phyloP scores from a whole-genome alignment of 2,113 vertebrate species.

The Romanogobio albipinnatus region DNA sequence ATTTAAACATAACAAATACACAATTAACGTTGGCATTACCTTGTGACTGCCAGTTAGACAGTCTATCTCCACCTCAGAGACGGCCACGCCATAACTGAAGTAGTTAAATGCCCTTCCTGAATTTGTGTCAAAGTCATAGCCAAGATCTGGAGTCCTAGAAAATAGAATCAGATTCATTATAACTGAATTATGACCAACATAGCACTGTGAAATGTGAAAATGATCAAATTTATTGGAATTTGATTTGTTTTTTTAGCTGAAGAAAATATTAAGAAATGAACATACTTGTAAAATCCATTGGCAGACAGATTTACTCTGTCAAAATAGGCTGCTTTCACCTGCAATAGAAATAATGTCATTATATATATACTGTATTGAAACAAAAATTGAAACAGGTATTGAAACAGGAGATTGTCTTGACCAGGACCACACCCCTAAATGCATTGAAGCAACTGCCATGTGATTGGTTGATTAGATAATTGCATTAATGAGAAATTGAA shows the following conservation, averaged over 20 bases:
- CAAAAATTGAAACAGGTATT: too few species aligned
- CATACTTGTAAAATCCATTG: conserved; percentile 93
- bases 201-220: neutral
- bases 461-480: too few species aligned
- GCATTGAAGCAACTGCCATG: too few species aligned
- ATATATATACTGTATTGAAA: too few species aligned
- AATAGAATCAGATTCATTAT: neutral
- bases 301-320: conserved; percentile 86
- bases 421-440: too few species aligned
- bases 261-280: conserved; percentile 31
- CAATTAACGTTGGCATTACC: conserved; percentile 70
- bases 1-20: neutral
- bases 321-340: conserved; percentile 87
- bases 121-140: conserved; percentile 86
- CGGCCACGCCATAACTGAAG: conserved; percentile 88
- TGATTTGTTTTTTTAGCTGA: neutral
- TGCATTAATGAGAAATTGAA: too few species aligned
- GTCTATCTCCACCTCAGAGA: conserved; percentile 94
- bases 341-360: conserved; percentile 28
- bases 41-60: conserved; percentile 93
- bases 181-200: neutral
- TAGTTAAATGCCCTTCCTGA: conserved; percentile 86
- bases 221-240: neutral
- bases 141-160: conserved; percentile 84
- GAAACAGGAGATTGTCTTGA: too few species aligned